Conservation (phyloP, 2,797 vertebrate species). For the Tragopan temminckii region DNA sequence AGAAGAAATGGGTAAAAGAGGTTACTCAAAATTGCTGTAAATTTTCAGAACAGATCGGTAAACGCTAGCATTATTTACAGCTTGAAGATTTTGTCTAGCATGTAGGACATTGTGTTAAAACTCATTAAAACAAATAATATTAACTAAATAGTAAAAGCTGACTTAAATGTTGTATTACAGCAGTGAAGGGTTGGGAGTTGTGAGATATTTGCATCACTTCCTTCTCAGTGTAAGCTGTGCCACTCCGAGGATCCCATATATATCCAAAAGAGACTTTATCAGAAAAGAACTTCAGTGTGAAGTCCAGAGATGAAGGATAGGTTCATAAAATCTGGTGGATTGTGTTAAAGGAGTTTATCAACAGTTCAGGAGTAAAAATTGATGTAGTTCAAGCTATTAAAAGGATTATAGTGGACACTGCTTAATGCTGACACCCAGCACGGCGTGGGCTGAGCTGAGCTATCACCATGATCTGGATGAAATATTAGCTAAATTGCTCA, state of each 20-base stretch:
- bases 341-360: neutral
- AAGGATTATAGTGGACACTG: neutral
- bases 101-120: neutral
- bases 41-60: neutral
- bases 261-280: neutral
- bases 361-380: neutral
- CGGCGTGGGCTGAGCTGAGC: neutral
- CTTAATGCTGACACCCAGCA: neutral
- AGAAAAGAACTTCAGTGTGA: neutral
- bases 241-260: neutral
- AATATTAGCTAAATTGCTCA: neutral
- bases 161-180: neutral
- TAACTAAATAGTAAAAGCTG: neutral
- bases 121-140: neutral
- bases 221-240: neutral
- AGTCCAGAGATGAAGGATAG: neutral
- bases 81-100: neutral
- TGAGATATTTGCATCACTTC: neutral
- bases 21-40: neutral
- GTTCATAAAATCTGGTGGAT: neutral
- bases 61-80: neutral
- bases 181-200: neutral
- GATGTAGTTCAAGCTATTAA: neutral
- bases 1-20: neutral
- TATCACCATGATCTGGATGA: neutral